These are phyloP conservation scores for Tyrannus savana DNA, from an alignment of 2,113 vertebrate species.

Conservation along the genomic window DNA sequence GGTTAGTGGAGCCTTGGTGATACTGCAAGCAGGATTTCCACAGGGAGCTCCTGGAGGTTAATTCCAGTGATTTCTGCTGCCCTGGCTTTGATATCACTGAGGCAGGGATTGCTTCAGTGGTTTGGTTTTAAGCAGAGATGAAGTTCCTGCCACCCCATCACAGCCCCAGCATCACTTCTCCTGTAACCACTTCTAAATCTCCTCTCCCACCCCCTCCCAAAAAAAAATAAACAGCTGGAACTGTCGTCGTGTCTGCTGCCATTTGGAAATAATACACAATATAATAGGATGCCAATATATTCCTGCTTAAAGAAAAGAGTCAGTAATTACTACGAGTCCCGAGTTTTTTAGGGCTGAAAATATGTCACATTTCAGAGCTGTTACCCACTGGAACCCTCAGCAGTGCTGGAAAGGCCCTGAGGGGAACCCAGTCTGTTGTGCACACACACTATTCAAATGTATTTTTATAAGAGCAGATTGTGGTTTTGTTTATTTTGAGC, in stretches of 20 bases:
- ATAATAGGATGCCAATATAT: background rate
- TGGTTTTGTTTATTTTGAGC: slow-evolving; percentile 66
- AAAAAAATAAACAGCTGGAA: background rate
- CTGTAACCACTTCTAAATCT: background rate
- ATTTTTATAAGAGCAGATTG: slow-evolving; percentile 66
- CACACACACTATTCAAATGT: slow-evolving; percentile 3
- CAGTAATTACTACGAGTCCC: background rate
- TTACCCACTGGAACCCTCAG: slow-evolving; percentile 34
- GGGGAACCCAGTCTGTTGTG: slow-evolving; percentile 65
- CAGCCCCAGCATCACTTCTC: background rate
- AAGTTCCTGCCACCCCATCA: background rate
- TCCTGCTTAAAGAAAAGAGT: background rate
- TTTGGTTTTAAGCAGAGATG: background rate
- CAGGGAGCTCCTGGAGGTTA: background rate
- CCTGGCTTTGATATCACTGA: background rate
- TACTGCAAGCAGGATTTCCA: background rate
- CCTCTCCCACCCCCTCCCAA: background rate
- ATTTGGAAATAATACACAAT: background rate
- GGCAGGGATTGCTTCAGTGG: background rate
- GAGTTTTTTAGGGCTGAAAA: slow-evolving; percentile 30
- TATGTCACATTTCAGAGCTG: slow-evolving; percentile 39
- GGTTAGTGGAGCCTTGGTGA: background rate
- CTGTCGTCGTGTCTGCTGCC: background rate
- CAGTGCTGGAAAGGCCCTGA: slow-evolving; percentile 44
- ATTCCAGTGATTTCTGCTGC: background rate